Evolutionary conservation across 30 jellyfish, hydroid and myxozoan species (phyloP).

Genomic region (Clytia hemisphaerica): DNA sequence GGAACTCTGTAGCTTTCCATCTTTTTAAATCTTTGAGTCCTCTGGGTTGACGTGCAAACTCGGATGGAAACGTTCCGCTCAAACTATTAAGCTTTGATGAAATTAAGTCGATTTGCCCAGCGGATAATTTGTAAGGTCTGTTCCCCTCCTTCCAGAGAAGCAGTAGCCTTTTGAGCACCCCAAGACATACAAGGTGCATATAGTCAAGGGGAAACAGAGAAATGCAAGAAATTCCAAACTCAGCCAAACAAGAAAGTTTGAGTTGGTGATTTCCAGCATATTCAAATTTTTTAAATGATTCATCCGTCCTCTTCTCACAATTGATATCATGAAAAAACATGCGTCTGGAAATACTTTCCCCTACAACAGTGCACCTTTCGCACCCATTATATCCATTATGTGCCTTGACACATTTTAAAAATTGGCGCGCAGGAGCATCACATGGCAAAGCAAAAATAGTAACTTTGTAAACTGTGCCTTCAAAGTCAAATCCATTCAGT

Average conservation of each 20-base stretch:
- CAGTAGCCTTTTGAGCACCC: not conserved
- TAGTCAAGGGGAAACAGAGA: conserved; percentile 23
- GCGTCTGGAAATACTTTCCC: conserved; percentile 14
- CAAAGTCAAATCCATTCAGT: conserved; percentile 12
- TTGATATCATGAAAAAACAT: not conserved
- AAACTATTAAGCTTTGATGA: conserved; percentile 8
- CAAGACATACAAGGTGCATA: conserved; percentile 30
- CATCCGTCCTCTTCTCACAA: not conserved
- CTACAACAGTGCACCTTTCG: conserved; percentile 25
- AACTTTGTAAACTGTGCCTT: not conserved
- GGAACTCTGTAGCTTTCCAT: conserved; percentile 53
- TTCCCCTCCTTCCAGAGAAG: conserved; percentile 13
- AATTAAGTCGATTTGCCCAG: conserved; percentile 12
- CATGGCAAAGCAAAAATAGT: conserved; percentile 9
- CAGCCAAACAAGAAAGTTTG: conserved; percentile 8
- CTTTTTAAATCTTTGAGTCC: conserved; percentile 11
- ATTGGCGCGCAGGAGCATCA: conserved; percentile 48
- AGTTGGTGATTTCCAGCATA: conserved; percentile 19
- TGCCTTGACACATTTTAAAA: conserved; percentile 17
- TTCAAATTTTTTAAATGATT: conserved; percentile 3
- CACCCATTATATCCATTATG: conserved; percentile 34
- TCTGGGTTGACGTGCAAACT: conserved; percentile 46
- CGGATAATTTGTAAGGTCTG: conserved; percentile 24
- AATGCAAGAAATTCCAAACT: conserved; percentile 14
- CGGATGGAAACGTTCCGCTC: conserved; percentile 29